Base-by-base conservation (phyloP, 2,888 invertebrate genomes). In the Hydrotaea cyrtoneurina region DNA sequence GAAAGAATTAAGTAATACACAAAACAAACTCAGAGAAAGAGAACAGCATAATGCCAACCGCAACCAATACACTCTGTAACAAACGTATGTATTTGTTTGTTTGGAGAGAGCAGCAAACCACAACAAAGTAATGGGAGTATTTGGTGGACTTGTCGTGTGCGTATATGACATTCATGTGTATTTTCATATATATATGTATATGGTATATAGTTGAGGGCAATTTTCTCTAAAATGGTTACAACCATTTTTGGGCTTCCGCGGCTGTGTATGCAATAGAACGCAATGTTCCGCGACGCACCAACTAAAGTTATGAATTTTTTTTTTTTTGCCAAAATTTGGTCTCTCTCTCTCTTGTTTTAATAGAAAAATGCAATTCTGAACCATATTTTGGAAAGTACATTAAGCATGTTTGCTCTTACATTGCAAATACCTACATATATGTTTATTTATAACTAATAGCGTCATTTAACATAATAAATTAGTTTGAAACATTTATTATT, bases 1-100 rank as follows among this genome's bases (percentile, higher is more conserved):
- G 26, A 26, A 62, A 62, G 62, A 62, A 75, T 75, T 75, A 62
- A 75, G 75, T 75, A 75, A 75, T 50, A 75, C 17, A 36, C 26
- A 31, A n/a, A 69, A n/a, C 23, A 26, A 43, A 10, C 31, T 11
- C 26, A 62, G 43, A 26, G 53, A 39, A 57, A 73, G 36, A 36
- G 19, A 55, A 31, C 26, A 53, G 17, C 1, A 17, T 53, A 39
- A 31, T 2, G 7, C 31, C 31, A 31, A 31, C 31, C 2, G 31
- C 31, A 31, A 31, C 31, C 31, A 31, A 2, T 7, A 31, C 31
- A 31, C 31, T 31, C n/a, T n/a, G 26, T 10, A 50, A 23, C 15
- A 7, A 15, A 8, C 15, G 1, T 26, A 11, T 43, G 13, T 69
- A 43, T 39, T 19, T 46, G 13, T 17, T n/a, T 5, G 17, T 5